Percentiles rank a stretch among this genome's conserved stretches.
phyloP scores from a whole-genome alignment of 2,797 vertebrate genomes.

The Australoheros facetus region DNA sequence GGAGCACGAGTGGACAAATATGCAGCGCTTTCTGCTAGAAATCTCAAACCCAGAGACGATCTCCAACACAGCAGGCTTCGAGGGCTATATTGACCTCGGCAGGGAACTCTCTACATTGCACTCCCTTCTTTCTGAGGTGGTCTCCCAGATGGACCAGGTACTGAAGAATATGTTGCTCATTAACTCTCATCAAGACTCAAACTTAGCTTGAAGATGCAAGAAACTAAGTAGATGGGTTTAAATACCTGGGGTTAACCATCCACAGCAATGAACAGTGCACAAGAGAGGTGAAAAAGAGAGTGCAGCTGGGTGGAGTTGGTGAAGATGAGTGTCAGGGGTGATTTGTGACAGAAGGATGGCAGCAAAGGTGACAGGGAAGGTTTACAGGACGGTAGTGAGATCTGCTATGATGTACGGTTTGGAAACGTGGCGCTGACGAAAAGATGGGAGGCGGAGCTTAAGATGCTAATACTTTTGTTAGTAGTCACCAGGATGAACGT shows the following conservation, averaged over 20 bases:
- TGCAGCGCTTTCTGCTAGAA: slow-evolving; percentile 97
- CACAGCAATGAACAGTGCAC: no score
- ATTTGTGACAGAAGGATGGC: background rate
- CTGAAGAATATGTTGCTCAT: background rate
- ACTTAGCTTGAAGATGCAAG: background rate
- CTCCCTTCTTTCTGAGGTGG: slow-evolving; percentile 93
- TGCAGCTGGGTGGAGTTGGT: background rate
- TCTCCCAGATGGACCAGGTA: slow-evolving; percentile 96
- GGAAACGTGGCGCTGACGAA: background rate
- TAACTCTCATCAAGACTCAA: background rate
- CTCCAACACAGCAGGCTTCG: slow-evolving; percentile 95
- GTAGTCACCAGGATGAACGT: background rate
- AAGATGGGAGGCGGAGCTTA: background rate
- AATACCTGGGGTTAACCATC: background rate
- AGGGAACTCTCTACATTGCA: slow-evolving; percentile 95
- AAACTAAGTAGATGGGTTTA: no score
- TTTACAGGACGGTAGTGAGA: background rate
- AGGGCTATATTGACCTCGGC: slow-evolving; percentile 97
- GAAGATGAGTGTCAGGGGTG: background rate
- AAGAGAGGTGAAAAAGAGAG: background rate
- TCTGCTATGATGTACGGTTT: background rate
- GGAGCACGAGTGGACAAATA: slow-evolving; percentile 98
- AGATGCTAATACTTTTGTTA: background rate
- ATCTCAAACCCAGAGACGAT: slow-evolving; percentile 98
- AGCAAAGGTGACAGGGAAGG: background rate